A percentile compares a stretch with the other conserved stretches of the same genome.
phyloP scores from a whole-genome alignment of 2,113 vertebrate genomes.

The Ploceus nigricollis region DNA sequence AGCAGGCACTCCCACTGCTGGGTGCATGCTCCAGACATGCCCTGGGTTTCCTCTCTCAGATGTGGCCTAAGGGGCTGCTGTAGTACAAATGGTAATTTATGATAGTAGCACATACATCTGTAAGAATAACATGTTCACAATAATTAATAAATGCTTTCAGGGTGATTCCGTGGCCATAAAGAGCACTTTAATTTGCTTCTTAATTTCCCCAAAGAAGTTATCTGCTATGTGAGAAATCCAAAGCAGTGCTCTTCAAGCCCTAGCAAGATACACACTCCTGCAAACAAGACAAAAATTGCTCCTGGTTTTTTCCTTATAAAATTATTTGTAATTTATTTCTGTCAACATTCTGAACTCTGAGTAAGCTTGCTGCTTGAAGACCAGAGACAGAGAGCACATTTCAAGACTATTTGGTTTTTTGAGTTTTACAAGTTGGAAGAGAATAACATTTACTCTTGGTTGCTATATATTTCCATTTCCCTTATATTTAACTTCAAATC shows the following conservation, averaged over 20 bases:
- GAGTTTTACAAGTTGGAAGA: neutral
- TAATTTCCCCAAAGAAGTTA: neutral
- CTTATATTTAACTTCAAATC: constrained; percentile 58
- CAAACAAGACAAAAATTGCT: constrained; percentile 6
- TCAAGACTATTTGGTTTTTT: constrained; percentile 21
- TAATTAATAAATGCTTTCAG: constrained; percentile 13
- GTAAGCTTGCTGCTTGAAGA: constrained; percentile 17
- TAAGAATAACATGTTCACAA: neutral
- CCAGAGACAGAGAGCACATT: constrained; percentile 28
- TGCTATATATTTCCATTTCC: constrained; percentile 48
- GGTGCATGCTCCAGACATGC: neutral
- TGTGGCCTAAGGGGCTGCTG: neutral
- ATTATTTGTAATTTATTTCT: neutral
- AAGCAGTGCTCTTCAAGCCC: neutral
- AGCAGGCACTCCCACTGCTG: neutral
- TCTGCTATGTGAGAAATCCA: neutral
- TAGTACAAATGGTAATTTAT: neutral
- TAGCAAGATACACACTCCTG: neutral
- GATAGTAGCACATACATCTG: neutral
- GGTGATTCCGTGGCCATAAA: neutral
- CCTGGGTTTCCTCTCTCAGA: neutral
- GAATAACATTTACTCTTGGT: constrained; percentile 6
- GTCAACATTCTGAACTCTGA: neutral
- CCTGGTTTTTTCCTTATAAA: neutral
- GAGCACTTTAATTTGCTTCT: neutral